Conservation (phyloP, 2,113 vertebrate genomes). For the Perca fluviatilis region DNA sequence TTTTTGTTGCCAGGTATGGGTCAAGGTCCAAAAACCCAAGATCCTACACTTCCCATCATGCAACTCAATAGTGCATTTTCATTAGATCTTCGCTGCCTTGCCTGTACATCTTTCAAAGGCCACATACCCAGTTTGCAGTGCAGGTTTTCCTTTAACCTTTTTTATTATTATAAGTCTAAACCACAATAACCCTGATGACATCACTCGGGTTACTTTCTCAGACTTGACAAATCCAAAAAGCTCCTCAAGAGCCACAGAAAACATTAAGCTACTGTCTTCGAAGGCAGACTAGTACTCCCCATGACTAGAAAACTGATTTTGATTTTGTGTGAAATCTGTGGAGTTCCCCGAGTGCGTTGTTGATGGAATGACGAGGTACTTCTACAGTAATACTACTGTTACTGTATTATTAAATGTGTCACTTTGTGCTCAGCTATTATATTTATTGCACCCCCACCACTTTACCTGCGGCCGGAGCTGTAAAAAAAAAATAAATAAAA, state of each 20-base stretch:
- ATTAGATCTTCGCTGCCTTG: neutral
- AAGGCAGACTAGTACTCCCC: neutral
- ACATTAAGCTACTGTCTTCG: neutral
- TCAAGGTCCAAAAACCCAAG: neutral
- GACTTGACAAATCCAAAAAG: too few relatives aligned
- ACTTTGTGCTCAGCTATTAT: neutral
- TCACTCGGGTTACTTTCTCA: too few relatives aligned
- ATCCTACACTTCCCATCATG: neutral
- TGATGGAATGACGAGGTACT: neutral
- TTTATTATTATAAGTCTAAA: too few relatives aligned
- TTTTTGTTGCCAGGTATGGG: neutral
- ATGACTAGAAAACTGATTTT: neutral
- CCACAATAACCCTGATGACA: too few relatives aligned
- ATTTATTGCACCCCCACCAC: neutral
- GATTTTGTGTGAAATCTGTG: conserved; percentile 21
- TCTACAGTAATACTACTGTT: neutral
- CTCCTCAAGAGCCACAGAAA: neutral
- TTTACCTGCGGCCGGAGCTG: neutral
- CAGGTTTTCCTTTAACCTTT: too few relatives aligned
- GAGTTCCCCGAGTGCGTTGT: conserved; percentile 10
- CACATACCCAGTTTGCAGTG: neutral
- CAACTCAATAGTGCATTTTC: neutral
- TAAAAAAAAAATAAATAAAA: neutral
- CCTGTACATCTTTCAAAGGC: neutral
- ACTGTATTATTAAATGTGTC: neutral